These are phyloP conservation scores for Aldabrachelys gigantea DNA, from an alignment of 2,113 vertebrate species.

Conservation along the genomic window DNA sequence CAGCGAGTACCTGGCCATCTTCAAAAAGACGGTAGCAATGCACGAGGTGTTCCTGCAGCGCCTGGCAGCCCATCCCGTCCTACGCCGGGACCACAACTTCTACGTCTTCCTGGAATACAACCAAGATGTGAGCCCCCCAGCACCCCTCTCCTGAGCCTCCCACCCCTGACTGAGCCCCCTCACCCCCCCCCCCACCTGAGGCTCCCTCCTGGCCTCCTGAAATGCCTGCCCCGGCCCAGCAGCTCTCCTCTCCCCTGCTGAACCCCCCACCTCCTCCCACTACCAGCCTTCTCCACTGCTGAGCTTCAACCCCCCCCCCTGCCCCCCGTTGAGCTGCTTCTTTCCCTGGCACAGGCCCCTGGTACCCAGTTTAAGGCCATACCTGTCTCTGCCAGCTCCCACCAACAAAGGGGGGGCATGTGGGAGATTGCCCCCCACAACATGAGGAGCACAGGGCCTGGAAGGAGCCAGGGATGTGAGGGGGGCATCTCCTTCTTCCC, in stretches of 20 bases:
- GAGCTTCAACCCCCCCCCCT: background rate
- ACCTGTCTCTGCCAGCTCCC: background rate
- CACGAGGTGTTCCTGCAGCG: conserved; percentile 60
- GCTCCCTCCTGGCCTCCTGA: background rate
- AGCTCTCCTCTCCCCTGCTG: background rate
- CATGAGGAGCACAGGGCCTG: background rate
- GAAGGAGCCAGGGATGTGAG: background rate
- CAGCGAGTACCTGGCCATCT: conserved; percentile 60
- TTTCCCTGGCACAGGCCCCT: background rate
- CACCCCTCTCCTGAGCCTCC: background rate
- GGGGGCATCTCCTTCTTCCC: background rate
- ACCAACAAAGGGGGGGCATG: background rate
- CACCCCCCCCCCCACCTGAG: background rate
- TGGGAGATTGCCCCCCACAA: background rate
- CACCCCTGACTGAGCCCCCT: background rate
- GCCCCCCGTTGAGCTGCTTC: too few species aligned
- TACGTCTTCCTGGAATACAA: conserved; percentile 55
- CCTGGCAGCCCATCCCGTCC: conserved; percentile 35
- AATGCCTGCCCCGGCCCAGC: background rate
- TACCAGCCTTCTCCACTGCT: background rate
- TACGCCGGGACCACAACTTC: conserved; percentile 54
- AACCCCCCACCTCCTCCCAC: background rate
- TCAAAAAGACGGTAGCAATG: conserved; percentile 59
- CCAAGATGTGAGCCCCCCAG: conserved; percentile 43
- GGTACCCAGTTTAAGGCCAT: background rate